These are phyloP conservation scores for Drosophila lacertosa DNA, from an alignment of 1,140 invertebrate genomes.

Conservation along the genomic window DNA sequence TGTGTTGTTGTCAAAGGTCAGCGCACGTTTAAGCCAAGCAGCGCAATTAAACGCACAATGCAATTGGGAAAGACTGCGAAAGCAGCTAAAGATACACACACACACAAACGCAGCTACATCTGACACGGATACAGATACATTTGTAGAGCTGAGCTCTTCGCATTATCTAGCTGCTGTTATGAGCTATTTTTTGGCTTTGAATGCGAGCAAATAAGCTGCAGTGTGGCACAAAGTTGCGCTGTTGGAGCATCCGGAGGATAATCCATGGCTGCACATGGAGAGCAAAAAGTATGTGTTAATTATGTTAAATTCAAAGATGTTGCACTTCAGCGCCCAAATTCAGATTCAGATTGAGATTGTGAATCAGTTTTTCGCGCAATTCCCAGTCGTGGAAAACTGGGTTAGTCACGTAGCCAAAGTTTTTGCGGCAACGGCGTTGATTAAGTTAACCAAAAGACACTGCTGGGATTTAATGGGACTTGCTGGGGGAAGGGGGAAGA, in stretches of 20 bases:
- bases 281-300: slow-evolving; percentile 58
- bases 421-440: slow-evolving; percentile 56
- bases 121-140: neutral
- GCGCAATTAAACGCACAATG: slow-evolving; percentile 80
- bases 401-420: slow-evolving; percentile 74
- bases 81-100: slow-evolving; percentile 16
- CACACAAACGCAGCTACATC: neutral
- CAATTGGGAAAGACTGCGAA: slow-evolving; percentile 42
- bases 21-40: slow-evolving; percentile 81
- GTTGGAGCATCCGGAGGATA: slow-evolving; percentile 10
- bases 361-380: slow-evolving; percentile 19
- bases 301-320: slow-evolving; percentile 54
- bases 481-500: neutral
- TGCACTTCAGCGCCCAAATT: slow-evolving; percentile 41
- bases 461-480: slow-evolving; percentile 57
- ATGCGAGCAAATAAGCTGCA: slow-evolving; percentile 8
- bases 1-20: slow-evolving; percentile 72
- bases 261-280: slow-evolving; percentile 2
- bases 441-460: slow-evolving; percentile 66
- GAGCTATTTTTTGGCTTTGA: neutral
- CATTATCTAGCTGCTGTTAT: slow-evolving; percentile 8
- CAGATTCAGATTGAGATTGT: slow-evolving; percentile 9
- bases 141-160: neutral
- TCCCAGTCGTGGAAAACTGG: slow-evolving; percentile 37
- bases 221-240: slow-evolving; percentile 17